Percentiles rank a stretch among this genome's conserved stretches.
Conservation (phyloP, 2,113 vertebrate genomes). For the Beaufortia kweichowensis region DNA sequence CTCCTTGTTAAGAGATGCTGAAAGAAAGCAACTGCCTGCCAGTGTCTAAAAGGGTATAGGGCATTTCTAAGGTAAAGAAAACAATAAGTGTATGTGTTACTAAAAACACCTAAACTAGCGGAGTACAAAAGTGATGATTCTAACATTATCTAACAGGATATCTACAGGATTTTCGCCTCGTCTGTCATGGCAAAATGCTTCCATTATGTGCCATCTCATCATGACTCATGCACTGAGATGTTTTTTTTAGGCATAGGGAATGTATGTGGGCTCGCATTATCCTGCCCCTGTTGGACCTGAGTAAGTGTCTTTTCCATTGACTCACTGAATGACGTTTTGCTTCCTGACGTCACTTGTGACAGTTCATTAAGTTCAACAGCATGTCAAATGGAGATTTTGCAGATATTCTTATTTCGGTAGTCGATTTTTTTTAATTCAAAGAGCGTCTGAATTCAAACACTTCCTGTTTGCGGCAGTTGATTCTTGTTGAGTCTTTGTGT, state of each 20-base stretch:
- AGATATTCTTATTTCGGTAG: not conserved
- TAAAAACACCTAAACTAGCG: too few relatives aligned
- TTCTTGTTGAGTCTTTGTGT: not conserved
- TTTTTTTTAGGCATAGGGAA: constrained; percentile 9
- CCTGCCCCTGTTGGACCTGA: constrained; percentile 4
- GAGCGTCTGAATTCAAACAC: not conserved
- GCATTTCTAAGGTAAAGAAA: not conserved
- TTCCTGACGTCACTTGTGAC: not conserved
- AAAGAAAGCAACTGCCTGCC: not conserved
- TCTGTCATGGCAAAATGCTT: not conserved
- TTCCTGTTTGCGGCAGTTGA: not conserved
- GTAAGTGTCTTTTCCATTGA: constrained; percentile 5
- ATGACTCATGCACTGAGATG: constrained; percentile 5
- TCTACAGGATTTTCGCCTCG: not conserved
- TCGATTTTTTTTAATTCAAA: not conserved
- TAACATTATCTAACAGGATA: not conserved
- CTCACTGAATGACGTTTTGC: constrained; percentile 27
- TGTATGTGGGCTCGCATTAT: constrained; percentile 29
- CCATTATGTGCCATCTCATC: constrained; percentile 2
- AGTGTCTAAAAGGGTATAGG: not conserved
- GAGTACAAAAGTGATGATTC: not conserved
- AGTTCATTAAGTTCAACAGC: not conserved
- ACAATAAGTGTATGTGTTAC: not conserved
- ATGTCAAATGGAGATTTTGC: not conserved
- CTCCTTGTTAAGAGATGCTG: not conserved